These are phyloP conservation scores for Notothenia coriiceps DNA, from an alignment of 2,113 vertebrate species.

Conservation along the genomic window DNA sequence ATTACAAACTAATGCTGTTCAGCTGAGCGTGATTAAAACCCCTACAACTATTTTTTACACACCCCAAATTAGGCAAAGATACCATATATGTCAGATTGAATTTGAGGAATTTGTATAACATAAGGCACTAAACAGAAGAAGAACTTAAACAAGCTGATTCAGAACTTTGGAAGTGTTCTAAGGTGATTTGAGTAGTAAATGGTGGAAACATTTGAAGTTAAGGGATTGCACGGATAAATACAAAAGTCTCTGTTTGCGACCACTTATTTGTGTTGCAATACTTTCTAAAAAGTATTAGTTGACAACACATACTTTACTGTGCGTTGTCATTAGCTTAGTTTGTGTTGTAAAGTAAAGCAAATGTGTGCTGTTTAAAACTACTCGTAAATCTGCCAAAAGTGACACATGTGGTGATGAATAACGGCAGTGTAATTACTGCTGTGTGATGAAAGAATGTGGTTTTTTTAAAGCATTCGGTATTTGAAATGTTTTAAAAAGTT, in stretches of 20 bases:
- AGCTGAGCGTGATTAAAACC: neutral
- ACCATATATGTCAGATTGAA: no score
- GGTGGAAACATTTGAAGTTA: neutral
- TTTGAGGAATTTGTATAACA: no score
- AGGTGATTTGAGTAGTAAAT: neutral
- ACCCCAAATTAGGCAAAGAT: no score
- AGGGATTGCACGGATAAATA: neutral
- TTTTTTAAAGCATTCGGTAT: slow-evolving; percentile 17
- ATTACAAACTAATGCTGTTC: neutral
- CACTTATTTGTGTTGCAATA: neutral
- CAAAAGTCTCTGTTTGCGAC: neutral
- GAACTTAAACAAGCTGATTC: neutral
- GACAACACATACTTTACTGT: neutral
- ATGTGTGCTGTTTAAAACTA: neutral
- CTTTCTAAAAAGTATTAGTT: slow-evolving; percentile 13
- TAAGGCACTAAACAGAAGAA: no score
- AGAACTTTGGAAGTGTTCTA: no score
- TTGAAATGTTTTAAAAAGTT: slow-evolving; percentile 48
- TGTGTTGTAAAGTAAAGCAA: neutral
- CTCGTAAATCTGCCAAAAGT: slow-evolving; percentile 4
- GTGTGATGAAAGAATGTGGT: slow-evolving; percentile 2
- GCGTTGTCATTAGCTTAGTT: neutral
- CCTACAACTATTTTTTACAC: no score
- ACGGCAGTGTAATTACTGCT: neutral
- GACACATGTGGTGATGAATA: slow-evolving; percentile 22